Conservation (phyloP, 2,888 invertebrate species). For the Nomada fucata region DNA sequence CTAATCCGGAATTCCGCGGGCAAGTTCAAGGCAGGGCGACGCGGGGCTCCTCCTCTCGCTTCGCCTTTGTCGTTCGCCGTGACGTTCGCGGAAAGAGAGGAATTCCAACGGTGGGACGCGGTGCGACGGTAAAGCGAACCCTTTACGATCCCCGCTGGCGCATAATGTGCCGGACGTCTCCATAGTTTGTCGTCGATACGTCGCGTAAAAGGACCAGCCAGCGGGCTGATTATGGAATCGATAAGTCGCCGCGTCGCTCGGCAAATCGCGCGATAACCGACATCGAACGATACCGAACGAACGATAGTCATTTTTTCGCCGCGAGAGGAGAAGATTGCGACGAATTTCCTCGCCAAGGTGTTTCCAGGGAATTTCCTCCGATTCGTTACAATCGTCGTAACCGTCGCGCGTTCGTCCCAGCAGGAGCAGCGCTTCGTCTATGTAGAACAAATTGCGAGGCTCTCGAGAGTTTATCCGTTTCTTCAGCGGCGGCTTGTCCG, state of each 20-base stretch:
- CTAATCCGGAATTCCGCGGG: slow-evolving; percentile 59
- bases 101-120: slow-evolving; percentile 34
- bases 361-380: too few relatives aligned
- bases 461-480: slow-evolving; percentile 14
- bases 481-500: slow-evolving; percentile 7
- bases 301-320: too few relatives aligned
- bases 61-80: neutral
- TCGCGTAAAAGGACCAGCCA: too few relatives aligned
- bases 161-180: slow-evolving; percentile 82
- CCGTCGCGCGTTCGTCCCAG: neutral
- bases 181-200: slow-evolving; percentile 70
- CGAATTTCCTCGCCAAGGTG: too few relatives aligned
- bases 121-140: slow-evolving; percentile 77
- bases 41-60: neutral
- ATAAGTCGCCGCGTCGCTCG: too few relatives aligned
- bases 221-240: too few relatives aligned
- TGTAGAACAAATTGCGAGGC: slow-evolving; percentile 39
- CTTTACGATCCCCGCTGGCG: slow-evolving; percentile 74
- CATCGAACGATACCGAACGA: too few relatives aligned
- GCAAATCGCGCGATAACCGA: too few relatives aligned
- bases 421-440: neutral
- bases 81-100: neutral
- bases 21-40: slow-evolving; percentile 59
- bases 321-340: too few relatives aligned
- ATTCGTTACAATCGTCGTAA: too few relatives aligned